A percentile compares a stretch with the other conserved stretches of the same genome.
These are phyloP conservation scores for Habrosyne pyritoides DNA, from an alignment of 2,888 invertebrate genomes.

Conservation along the genomic window DNA sequence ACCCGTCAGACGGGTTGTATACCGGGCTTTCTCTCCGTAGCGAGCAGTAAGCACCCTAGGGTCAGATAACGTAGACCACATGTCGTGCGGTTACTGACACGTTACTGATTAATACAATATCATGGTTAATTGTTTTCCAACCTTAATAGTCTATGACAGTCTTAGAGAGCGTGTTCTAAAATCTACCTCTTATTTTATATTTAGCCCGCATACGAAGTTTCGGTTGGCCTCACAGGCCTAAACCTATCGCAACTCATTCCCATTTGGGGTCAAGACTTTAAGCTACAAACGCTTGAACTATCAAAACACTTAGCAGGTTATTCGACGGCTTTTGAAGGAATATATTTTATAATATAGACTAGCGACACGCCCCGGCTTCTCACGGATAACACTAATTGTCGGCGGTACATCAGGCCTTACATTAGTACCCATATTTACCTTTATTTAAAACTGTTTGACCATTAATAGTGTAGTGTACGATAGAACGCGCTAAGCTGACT, in stretches of 20 bases:
- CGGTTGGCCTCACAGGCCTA: not conserved
- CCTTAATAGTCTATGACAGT: conserved; percentile 2
- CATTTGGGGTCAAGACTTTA: no score
- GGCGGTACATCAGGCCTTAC: no score
- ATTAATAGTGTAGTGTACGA: no score
- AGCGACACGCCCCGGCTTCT: no score
- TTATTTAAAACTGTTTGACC: no score
- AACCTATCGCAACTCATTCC: not conserved
- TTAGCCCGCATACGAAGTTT: not conserved
- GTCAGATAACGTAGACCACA: conserved; percentile 50
- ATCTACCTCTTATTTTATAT: not conserved
- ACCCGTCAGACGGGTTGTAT: conserved; percentile 68
- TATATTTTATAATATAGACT: no score
- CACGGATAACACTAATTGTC: no score
- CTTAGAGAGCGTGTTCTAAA: not conserved
- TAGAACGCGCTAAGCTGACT: no score
- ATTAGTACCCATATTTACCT: no score
- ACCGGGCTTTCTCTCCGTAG: conserved; percentile 35
- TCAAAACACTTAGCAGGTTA: no score
- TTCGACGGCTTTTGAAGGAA: no score
- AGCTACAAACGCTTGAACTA: not conserved
- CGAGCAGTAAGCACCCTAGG: conserved; percentile 35
- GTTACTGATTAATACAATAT: conserved; percentile 17
- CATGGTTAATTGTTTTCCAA: conserved; percentile 29
- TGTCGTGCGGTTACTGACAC: conserved; percentile 31